Base-by-base conservation (phyloP, 2,888 invertebrate species). In the Pegoplata infirma region DNA sequence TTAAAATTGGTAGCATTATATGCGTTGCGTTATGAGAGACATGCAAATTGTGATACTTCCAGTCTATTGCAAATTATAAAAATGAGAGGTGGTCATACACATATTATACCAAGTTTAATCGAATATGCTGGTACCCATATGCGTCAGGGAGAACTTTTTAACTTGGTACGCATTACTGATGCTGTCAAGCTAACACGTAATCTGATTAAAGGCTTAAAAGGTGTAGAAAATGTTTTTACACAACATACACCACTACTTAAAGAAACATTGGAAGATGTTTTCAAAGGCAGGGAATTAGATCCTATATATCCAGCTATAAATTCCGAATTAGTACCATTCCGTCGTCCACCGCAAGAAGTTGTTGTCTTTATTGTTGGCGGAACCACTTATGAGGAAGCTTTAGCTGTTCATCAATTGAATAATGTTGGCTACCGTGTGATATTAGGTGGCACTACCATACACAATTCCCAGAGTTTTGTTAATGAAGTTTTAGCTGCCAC, bases 211-310 rank as follows among this genome's bases (percentile, higher is more conserved):
- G 96, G 96, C 16, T 90, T 97, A 17, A 96, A 95, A 90, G 99
- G 98, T 1, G 98, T 99, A 0, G 99, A 99, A 88, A 99, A 99
- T 90, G 97, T 99, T 79, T 99, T 98, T 90, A 99, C 99, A 0
- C 99, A 99, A 87, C 99, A 99, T 90, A 94, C 94, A n/a, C 98
- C 99, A 0, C 91, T 97, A 21, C 90, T 99, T 5, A 94, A 94
- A 84, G 96, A 97, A 86, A 94, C 96, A 0, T 88, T 99, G 0
- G 98, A 98, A 84, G 97, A 97, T 86, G 91, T 98, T 0, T 92
- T 96, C 36, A 97, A 96, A 87, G 98, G 97, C 1, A 94, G 95
- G 85, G 91, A 99, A n/a, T 93, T 95, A 72, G 97, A 97, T 84
- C 93, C 94, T 76, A 90, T 93, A 4, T 98, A 95, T 90, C 98